These are phyloP conservation scores for Mareca penelope DNA, from an alignment of 2,797 vertebrate species.

Conservation along the genomic window DNA sequence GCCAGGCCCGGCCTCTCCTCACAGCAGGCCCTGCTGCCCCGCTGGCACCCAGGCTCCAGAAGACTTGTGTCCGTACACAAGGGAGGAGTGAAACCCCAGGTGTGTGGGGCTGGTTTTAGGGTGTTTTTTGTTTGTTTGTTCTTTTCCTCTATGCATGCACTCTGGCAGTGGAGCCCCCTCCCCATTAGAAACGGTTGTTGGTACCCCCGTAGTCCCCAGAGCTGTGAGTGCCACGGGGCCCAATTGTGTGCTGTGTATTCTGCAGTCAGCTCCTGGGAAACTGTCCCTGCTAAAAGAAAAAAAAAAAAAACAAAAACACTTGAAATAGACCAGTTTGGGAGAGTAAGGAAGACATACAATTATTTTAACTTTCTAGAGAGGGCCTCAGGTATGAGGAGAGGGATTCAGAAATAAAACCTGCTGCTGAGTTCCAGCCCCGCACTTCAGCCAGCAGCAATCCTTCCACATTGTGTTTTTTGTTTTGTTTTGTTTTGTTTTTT, in stretches of 20 bases:
- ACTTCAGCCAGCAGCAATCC: neutral
- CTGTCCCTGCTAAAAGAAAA: neutral
- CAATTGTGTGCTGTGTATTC: accelerated
- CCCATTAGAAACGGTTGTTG: accelerated
- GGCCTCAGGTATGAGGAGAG: neutral
- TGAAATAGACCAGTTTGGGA: neutral
- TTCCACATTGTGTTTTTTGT: neutral
- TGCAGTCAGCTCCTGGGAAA: accelerated
- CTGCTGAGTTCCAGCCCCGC: neutral
- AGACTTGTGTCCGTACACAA: accelerated
- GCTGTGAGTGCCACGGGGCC: neutral
- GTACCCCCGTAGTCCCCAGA: neutral
- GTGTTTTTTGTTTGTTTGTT: neutral
- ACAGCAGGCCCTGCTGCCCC: neutral
- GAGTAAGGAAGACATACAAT: accelerated
- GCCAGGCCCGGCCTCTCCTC: neutral
- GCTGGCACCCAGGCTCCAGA: accelerated
- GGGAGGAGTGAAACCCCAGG: neutral
- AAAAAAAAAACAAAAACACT: neutral
- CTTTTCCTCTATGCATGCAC: neutral
- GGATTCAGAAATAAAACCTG: neutral
- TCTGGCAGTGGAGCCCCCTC: neutral
- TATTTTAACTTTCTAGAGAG: neutral
- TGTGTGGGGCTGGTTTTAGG: neutral
- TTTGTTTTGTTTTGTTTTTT: neutral